Base-by-base conservation (phyloP, 2,888 invertebrate species). In the Drosophila birchii region DNA sequence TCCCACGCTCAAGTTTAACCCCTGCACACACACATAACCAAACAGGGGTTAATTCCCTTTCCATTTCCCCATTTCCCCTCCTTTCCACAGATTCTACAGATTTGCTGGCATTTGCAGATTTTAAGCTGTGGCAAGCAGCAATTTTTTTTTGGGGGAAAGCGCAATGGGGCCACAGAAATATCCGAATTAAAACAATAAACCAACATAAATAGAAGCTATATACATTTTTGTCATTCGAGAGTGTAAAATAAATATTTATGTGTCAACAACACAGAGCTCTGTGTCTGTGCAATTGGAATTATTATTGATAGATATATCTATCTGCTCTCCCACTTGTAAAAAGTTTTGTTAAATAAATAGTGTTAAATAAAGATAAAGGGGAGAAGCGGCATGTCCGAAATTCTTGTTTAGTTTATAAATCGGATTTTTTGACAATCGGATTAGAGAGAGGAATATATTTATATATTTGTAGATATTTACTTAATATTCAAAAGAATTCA, bases 81-180 rank as follows among this genome's bases (percentile, higher is more conserved):
- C 5, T 16, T 32, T 8, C 34, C 20, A 16, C 23, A 36, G 51
- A 36, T 9, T 34, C 34, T 51, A 23, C 36, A 49, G 47, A 56
- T 55, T 67, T 56, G 67, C 67, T 68, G 47, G 57, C 57, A 67
- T 49, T 67, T 49, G 67, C 67, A 56, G 41, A 49, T 55, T 68
- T 66, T 56, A 49, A 67, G 49, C 56, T 56, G 49, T 20, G 55
- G 41, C 47, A 49, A 47, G 38, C 63, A 29, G n/a, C 34, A 36
- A 44, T 62, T 64, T 63, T 51, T 62, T 64, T 63, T 47, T 11
- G 12, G 11, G 11, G n/a, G 14, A 14, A 26, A 8, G 23, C 5
- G 26, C 5, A 39, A 60, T 34, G 34, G 51, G 51, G 34, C 34
- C 51, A 18, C 18, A 20, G 18, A 36, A 16, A 44, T 14, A 18